Base-by-base conservation (phyloP, 2,888 invertebrate genomes). In the Drosophila putrida region DNA sequence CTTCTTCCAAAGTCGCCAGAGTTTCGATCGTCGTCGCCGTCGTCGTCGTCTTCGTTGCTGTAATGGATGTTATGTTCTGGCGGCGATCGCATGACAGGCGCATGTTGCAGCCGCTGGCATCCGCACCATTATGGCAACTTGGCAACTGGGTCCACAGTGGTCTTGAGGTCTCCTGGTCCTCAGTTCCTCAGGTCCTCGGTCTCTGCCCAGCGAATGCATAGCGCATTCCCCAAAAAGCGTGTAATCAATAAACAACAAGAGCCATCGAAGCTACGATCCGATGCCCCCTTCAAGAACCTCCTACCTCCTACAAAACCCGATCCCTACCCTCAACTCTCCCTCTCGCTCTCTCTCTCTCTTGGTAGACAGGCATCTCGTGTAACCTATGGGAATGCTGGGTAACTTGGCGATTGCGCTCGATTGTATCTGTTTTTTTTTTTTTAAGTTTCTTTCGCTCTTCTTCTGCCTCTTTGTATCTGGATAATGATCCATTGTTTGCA, bases 401-500 rank as follows among this genome's bases (percentile, higher is more conserved):
- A 25, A 43, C 35, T 38, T 38, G 44, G 63, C 41, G 80, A 82
- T 75, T 86, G 87, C 81, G 78, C 74, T 89, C 85, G 89, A 84
- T 88, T 88, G 89, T 88, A 89, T 84, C 84, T 89, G 75, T 54
- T 79, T 63, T 51, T 60, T 68, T 68, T 82, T 75, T 44, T 25
- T n/a, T 27, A 13, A 2, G 2, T 71, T 76, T 78, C 79, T 82
- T 25, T 49, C 78, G 77, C 61, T 67, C 58, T 66, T 80, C 74
- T 66, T 73, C 73, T 88, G 78, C 62, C 57, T 47, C 74, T 80
- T 80, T 82, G 83, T 83, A 77, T 67, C 75, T 78, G 90, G 90
- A 91, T 91, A 91, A 91, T 91, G 90, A 91, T 91, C 90, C 90
- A 91, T 91, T 91, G 90, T 91, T 91, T 90, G 91, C 88, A 91